Percentiles rank a stretch among this genome's conserved stretches.
These are phyloP conservation scores for Perca flavescens DNA, from an alignment of 2,113 vertebrate species.

Conservation along the genomic window DNA sequence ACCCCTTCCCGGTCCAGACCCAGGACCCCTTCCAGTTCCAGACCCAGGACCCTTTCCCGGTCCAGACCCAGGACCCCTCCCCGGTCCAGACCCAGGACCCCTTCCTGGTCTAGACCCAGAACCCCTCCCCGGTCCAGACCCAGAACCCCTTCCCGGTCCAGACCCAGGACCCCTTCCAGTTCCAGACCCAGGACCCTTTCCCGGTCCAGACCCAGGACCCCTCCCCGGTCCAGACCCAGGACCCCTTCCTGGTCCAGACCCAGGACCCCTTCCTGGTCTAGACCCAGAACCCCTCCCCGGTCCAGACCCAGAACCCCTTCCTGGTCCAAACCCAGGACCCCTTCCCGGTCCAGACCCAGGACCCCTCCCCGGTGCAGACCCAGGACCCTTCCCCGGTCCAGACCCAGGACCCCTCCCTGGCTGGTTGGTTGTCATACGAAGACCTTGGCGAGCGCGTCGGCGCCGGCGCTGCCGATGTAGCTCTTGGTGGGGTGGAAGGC, in stretches of 20 bases:
- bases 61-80: not conserved
- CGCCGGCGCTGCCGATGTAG: slow-evolving; percentile 96
- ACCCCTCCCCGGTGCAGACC: not conserved
- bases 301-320: not conserved
- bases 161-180: too few relatives aligned
- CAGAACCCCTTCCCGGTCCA: not conserved
- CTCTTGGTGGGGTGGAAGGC: slow-evolving; percentile 96
- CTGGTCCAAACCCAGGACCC: not conserved
- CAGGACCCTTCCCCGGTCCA: not conserved
- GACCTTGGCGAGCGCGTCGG: slow-evolving; percentile 97
- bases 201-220: not conserved
- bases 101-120: not conserved
- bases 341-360: not conserved
- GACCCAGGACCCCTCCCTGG: not conserved
- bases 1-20: not conserved
- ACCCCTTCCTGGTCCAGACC: not conserved
- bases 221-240: not conserved
- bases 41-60: too few relatives aligned
- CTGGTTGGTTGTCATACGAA: slow-evolving; percentile 87
- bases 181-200: not conserved
- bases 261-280: too few relatives aligned
- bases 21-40: not conserved
- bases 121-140: not conserved
- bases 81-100: not conserved
- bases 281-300: too few relatives aligned